These are phyloP conservation scores for Phrynocephalus versicolor DNA, from an alignment of 2,113 vertebrate species.

Conservation along the genomic window DNA sequence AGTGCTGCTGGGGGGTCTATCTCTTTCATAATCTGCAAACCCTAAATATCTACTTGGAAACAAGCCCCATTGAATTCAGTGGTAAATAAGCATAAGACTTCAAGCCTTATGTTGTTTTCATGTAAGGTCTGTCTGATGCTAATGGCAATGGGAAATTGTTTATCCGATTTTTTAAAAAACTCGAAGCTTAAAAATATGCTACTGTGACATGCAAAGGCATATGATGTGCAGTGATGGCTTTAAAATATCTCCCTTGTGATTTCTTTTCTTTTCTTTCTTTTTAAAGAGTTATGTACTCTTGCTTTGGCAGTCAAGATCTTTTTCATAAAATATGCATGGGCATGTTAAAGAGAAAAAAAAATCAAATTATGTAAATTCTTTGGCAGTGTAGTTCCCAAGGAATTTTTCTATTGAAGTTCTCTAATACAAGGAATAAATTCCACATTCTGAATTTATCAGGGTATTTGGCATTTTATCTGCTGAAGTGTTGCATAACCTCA, in stretches of 20 bases:
- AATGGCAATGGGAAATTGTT: not conserved
- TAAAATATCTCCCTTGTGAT: not conserved
- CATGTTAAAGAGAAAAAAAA: not conserved
- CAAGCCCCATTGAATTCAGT: not conserved
- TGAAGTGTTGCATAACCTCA: conserved; percentile 1
- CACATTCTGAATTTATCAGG: not conserved
- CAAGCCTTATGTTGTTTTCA: not conserved
- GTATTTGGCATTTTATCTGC: conserved; percentile 23
- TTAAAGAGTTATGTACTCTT: not conserved
- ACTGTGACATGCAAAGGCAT: not conserved
- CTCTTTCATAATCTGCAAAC: not conserved
- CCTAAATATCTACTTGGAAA: not conserved
- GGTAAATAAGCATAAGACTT: not conserved
- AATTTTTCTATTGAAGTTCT: conserved; percentile 32
- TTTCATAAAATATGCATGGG: not conserved
- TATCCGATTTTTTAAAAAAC: not conserved
- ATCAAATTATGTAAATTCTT: conserved; percentile 37
- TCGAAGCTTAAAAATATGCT: not conserved
- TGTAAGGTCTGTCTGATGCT: not conserved
- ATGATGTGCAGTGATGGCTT: not conserved
- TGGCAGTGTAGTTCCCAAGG: conserved; percentile 47
- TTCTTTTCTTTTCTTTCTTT: not conserved
- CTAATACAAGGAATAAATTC: conserved; percentile 19
- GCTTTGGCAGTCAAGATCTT: not conserved
- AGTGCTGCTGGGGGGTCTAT: not conserved